Evolutionary conservation across 1,140 invertebrate species (phyloP).

Genomic region (Pseudobourletiella spinata): DNA sequence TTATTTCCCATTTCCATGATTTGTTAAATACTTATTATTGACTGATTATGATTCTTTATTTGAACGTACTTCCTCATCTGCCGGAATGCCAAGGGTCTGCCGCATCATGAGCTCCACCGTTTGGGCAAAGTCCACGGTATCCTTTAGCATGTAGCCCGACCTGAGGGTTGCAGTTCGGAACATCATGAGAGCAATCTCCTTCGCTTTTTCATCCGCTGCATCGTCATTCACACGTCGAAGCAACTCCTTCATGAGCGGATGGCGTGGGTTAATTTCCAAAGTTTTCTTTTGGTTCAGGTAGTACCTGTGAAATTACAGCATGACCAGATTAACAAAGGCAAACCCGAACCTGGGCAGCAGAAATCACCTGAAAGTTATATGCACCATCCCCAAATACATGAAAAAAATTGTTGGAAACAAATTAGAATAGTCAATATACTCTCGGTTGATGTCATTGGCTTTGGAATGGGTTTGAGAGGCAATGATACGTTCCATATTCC

Average conservation of each 20-base stretch:
- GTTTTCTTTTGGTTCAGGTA: conserved; percentile 96
- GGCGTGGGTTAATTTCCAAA: conserved; percentile 93
- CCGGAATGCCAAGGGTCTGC: conserved; percentile 67
- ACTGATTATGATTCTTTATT: background rate
- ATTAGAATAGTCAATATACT: no score
- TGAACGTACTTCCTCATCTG: conserved; percentile 57
- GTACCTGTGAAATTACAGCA: conserved; percentile 49
- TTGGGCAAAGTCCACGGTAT: conserved; percentile 76
- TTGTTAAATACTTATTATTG: background rate
- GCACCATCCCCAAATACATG: no score
- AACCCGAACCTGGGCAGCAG: no score
- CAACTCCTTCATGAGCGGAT: conserved; percentile 90
- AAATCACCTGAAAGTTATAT: no score
- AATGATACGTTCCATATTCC: conserved; percentile 64
- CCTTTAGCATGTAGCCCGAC: conserved; percentile 79
- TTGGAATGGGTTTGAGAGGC: conserved; percentile 60
- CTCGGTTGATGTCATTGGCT: conserved; percentile 50
- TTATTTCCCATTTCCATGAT: no score
- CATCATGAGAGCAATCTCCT: conserved; percentile 82
- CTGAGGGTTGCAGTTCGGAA: conserved; percentile 87
- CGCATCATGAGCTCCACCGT: conserved; percentile 79
- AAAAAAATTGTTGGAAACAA: no score
- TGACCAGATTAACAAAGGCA: no score
- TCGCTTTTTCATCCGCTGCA: conserved; percentile 66
- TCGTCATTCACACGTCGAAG: conserved; percentile 71